These are phyloP conservation scores for Neoaliturus tenellus DNA, from an alignment of 2,888 invertebrate species.

Conservation along the genomic window DNA sequence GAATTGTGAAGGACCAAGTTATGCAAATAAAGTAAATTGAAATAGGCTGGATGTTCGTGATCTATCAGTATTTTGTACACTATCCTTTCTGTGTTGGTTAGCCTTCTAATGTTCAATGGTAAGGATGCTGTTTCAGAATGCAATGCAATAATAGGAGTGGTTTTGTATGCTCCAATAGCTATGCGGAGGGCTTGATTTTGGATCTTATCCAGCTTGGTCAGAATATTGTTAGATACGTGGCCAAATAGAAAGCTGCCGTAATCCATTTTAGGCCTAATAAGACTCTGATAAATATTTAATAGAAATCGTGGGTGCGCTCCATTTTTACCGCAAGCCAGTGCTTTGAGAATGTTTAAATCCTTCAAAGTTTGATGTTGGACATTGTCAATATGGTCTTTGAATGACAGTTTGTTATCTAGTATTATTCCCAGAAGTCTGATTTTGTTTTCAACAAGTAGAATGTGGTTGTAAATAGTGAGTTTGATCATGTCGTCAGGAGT, in stretches of 20 bases:
- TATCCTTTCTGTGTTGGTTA: not conserved
- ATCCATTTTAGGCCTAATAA: conserved; percentile 24
- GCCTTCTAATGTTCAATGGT: not conserved
- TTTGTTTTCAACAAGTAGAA: not conserved
- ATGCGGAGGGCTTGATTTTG: conserved; percentile 23
- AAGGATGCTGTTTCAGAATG: not conserved
- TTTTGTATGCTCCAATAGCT: not conserved
- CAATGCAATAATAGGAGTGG: not conserved
- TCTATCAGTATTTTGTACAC: not conserved
- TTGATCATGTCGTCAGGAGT: not conserved
- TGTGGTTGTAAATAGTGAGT: not conserved
- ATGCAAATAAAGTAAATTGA: not conserved
- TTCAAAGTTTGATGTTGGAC: not conserved
- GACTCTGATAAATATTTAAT: not conserved
- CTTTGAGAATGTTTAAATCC: conserved; percentile 14
- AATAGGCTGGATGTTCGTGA: not conserved
- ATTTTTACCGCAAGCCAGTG: not conserved
- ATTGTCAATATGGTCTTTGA: not conserved
- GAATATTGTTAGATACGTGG: not conserved
- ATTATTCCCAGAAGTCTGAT: not conserved
- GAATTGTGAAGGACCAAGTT: not conserved
- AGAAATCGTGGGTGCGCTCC: conserved; percentile 8
- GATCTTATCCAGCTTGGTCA: not conserved
- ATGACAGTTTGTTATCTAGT: not conserved
- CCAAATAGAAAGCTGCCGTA: not conserved